Evolutionary conservation across 2,888 invertebrate species (phyloP), one percentile per base, ranked within the genome.

Genomic region (Sarcophaga rosellei): DNA sequence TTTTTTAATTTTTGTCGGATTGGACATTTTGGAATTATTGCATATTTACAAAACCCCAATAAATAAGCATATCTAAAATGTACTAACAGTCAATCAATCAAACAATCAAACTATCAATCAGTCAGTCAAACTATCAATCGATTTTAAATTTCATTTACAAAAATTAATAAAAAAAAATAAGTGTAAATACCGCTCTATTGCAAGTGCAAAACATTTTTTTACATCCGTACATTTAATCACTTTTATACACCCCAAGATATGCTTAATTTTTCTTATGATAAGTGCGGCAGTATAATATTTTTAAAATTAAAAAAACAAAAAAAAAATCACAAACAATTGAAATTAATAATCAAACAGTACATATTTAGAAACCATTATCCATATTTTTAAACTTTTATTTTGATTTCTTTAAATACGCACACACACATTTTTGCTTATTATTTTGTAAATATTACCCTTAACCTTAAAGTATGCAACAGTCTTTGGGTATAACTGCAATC

Each of bases 21-120:
- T 91, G 91, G 91, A 92, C 90, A 92, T 92, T 92, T 92, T 92
- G 91, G 92, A 92, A 92, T 92, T 92, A 92, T 92, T 92, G 91
- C 91, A 90, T 81, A 80, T 85, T 81, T 84, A 84, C 65, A 61
- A 53, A 17, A 75, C 75, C 90, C 86, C 53, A 72, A 82, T 89
- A 89, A 88, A 69, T 89, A 89, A 84, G 88, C 88, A 87, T 88
- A 88, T 89, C 89, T 86, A 63, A 74, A 76, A 79, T 76, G 83
- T 63, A 74, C 65, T 57, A 12, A 70, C 61, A 61, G 59, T 70
- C 81, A 81, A 44, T 44, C 66, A 72, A 21, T 20, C 66, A 80
- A 47, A 35, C 59, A 59, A 57, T 20, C 59, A 59, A 17, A 23
- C 47, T 53, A n/a, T 23, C 53, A 70, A 44, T 25, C 25, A 61